A percentile compares a stretch with the other conserved stretches of the same genome.
These are phyloP conservation scores for Psophia crepitans DNA, from an alignment of 2,113 vertebrate genomes.

Conservation along the genomic window DNA sequence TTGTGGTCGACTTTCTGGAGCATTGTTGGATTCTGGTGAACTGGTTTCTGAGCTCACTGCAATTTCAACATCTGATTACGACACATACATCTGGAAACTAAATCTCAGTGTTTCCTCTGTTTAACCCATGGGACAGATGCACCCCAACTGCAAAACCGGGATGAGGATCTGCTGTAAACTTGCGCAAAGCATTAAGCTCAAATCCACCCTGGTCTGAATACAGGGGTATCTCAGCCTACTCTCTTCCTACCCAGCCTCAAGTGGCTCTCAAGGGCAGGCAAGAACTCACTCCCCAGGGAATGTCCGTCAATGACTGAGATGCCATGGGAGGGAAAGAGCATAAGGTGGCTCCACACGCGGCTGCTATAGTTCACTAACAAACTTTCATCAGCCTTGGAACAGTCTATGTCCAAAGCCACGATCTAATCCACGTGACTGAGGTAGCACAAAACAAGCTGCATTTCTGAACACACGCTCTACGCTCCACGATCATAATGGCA, in stretches of 20 bases:
- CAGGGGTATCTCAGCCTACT: neutral
- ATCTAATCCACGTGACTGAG: neutral
- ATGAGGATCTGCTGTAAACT: neutral
- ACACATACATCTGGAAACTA: neutral
- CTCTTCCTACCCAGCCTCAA: neutral
- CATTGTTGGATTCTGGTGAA: neutral
- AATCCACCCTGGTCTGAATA: neutral
- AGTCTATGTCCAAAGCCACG: neutral
- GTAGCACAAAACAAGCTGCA: neutral
- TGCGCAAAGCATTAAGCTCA: neutral
- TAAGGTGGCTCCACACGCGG: neutral
- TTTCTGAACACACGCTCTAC: neutral
- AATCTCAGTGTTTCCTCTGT: neutral
- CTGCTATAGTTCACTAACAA: neutral
- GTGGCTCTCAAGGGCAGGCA: neutral
- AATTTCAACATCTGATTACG: neutral
- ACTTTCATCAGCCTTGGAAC: neutral
- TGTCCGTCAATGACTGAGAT: neutral
- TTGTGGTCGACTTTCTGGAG: slow-evolving; percentile 5
- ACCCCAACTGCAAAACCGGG: neutral
- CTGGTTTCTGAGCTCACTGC: neutral
- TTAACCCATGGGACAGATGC: neutral
- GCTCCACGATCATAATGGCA: neutral
- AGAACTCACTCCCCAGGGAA: neutral
- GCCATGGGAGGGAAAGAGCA: neutral